These are phyloP conservation scores for Pipra filicauda DNA, from an alignment of 2,113 vertebrate genomes.

Conservation along the genomic window DNA sequence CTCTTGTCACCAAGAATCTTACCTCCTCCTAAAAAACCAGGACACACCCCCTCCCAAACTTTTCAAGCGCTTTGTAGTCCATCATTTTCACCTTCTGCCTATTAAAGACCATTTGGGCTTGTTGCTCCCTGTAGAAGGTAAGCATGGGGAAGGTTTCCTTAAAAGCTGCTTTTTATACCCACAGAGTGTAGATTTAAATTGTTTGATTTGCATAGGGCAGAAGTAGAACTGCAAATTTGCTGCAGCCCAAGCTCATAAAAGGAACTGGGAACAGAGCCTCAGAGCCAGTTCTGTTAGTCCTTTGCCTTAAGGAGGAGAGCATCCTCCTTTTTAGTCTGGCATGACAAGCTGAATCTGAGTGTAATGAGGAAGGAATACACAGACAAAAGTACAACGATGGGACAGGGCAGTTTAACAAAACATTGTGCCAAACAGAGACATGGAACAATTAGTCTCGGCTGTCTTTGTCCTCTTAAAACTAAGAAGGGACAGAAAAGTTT, in stretches of 20 bases:
- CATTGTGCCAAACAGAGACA: neutral
- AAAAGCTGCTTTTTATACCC: neutral
- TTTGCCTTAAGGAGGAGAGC: neutral
- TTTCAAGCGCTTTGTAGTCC: neutral
- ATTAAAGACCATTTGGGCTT: neutral
- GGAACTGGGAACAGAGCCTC: neutral
- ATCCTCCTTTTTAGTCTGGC: neutral
- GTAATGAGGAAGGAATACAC: neutral
- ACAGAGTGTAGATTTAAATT: neutral
- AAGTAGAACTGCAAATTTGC: neutral
- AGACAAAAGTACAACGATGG: neutral
- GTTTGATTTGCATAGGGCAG: neutral
- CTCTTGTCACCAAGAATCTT: neutral
- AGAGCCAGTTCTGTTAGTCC: neutral
- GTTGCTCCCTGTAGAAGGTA: neutral
- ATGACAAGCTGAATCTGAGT: neutral
- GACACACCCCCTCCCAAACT: neutral
- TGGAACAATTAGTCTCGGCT: neutral
- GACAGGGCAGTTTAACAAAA: neutral
- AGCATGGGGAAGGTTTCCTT: neutral
- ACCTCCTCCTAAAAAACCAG: neutral
- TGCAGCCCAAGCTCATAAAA: neutral
- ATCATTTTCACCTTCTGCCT: neutral
- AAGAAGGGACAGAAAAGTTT: neutral
- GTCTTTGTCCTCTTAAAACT: neutral